phyloP scores from a whole-genome alignment of 2,888 invertebrate species.

The Calameuta filiformis region DNA sequence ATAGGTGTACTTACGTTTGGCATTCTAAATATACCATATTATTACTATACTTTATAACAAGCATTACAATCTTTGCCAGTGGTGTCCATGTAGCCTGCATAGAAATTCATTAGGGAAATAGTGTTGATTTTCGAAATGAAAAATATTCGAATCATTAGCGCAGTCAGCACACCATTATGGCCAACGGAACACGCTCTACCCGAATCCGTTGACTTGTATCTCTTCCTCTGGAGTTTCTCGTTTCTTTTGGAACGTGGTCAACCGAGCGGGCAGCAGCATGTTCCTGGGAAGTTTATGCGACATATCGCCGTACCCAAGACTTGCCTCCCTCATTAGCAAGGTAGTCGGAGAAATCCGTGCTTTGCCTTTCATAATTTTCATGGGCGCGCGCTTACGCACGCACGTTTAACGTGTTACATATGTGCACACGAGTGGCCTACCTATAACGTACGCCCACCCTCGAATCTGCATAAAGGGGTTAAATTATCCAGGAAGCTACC shows the following conservation, averaged over 20 bases:
- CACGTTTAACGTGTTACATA: constrained; percentile 9
- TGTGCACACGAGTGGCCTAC: neutral
- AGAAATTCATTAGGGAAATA: neutral
- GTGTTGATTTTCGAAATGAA: neutral
- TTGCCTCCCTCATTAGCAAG: constrained; percentile 43
- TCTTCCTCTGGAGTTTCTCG: neutral
- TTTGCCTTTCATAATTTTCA: constrained; percentile 40
- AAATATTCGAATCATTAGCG: neutral
- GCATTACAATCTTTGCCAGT: neutral
- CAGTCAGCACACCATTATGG: neutral
- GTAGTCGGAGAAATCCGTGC: constrained; percentile 33
- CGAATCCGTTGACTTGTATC: neutral
- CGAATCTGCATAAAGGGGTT: constrained; percentile 37
- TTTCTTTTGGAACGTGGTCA: neutral
- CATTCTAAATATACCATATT: neutral
- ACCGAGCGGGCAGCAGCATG: constrained; percentile 10
- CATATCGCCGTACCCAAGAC: constrained; percentile 20
- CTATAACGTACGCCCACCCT: constrained; percentile 33
- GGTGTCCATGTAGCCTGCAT: neutral
- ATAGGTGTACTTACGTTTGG: neutral
- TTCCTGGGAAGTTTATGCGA: constrained; percentile 30
- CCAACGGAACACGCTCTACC: neutral
- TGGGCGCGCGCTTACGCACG: constrained; percentile 29
- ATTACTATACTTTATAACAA: neutral
- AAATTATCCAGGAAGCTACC: constrained; percentile 48